Evolutionary conservation across 2,888 invertebrate genomes (phyloP), one percentile per base, ranked within the genome.

Genomic region (Ectobius pallidus): DNA sequence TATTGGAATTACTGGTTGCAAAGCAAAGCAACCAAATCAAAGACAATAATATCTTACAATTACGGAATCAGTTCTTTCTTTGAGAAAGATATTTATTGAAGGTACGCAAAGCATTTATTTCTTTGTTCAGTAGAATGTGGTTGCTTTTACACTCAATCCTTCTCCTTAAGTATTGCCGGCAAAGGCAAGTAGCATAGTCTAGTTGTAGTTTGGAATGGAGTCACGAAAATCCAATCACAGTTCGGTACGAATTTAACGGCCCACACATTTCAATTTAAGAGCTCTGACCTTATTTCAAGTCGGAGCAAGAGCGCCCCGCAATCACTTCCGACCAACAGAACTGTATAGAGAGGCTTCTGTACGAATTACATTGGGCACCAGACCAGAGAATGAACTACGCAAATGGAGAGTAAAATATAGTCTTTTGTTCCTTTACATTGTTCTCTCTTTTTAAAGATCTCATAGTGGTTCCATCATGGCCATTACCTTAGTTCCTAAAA

Each of bases 191-290:
- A 9, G 14, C 39, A 39, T n/a, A n/a, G n/a, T 1, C 22, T 14
- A 52, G 52, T 25, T 52, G 30, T 18, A 30, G 30, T 6, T 30
- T 25, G 32, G 14, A 58, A 18, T 25, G 44, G 30, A 65, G 27
- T 65, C 44, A 27, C 46, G 42, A 27, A 25, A 44, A 65, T 44
- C 65, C 65, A 65, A 46, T 65, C 46, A 46, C 44, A 27, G 30
- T 18, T 18, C 42, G 44, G 25, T 27, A 65, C 27, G 65, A 65
- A 65, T 65, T 46, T 46, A 44, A 65, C 42, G 18, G 42, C 65
- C 3, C 65, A 65, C 46, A 65, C 46, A 65, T 65, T 65, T 65
- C 65, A 42, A 65, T 65, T 65, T 65, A 65, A 65, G 65, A 27
- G 65, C 44, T n/a, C 46, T 65, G 65, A 27, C 65, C 46, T 65